Evolutionary conservation across 2,888 invertebrate species (phyloP).

Genomic region (Troides oblongomaculatus): DNA sequence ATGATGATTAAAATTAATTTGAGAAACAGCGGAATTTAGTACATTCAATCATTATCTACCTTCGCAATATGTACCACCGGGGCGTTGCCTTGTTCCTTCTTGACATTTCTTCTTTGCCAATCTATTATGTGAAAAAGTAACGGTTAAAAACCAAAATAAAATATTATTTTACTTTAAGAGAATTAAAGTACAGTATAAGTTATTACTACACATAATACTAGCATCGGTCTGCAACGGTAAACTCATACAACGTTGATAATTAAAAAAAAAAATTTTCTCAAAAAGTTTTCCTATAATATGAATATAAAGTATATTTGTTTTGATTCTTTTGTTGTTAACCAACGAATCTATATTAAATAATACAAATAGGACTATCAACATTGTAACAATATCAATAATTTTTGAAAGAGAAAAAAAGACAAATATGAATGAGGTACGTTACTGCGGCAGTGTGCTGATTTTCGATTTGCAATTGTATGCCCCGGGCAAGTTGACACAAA

Average conservation of each 20-base stretch:
- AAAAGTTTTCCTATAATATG: too few species aligned
- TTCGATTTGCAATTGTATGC: conserved; percentile 87
- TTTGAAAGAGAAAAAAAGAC: background rate
- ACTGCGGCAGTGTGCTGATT: conserved; percentile 72
- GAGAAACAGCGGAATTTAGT: background rate
- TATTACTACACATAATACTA: too few species aligned
- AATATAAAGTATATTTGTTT: too few species aligned
- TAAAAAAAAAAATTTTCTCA: too few species aligned
- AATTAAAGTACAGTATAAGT: too few species aligned
- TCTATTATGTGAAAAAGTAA: conserved; percentile 37
- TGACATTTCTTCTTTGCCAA: conserved; percentile 76
- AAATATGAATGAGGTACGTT: conserved; percentile 34
- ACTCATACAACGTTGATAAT: too few species aligned
- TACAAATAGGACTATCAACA: background rate
- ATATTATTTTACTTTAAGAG: background rate
- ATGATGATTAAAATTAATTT: too few species aligned
- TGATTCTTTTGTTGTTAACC: too few species aligned
- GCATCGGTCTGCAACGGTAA: too few species aligned
- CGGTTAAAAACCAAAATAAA: background rate
- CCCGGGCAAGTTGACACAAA: conserved; percentile 93
- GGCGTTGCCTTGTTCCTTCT: conserved; percentile 76
- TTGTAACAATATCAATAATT: background rate
- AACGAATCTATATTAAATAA: too few species aligned
- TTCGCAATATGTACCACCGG: conserved; percentile 82
- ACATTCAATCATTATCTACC: conserved; percentile 45